These are phyloP conservation scores for Carduelis carduelis DNA, from an alignment of 2,797 vertebrate species.

Conservation along the genomic window DNA sequence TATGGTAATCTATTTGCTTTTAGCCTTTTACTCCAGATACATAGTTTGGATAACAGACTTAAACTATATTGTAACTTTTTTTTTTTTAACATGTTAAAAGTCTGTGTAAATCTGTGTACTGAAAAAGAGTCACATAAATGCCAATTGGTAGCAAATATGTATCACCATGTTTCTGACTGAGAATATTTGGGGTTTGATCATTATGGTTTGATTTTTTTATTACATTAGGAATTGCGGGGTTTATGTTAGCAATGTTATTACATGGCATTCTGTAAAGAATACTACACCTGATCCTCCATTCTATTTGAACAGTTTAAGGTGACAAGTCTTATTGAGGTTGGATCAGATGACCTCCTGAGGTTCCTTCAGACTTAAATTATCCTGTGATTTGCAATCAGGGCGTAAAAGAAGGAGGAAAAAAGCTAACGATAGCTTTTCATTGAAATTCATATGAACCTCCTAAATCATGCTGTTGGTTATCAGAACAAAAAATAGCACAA, in stretches of 20 bases:
- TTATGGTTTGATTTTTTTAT: neutral
- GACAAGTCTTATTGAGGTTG: neutral
- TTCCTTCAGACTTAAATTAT: neutral
- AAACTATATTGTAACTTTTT: neutral
- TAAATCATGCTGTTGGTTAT: neutral
- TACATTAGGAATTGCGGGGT: neutral
- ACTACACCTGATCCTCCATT: neutral
- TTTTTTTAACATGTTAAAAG: neutral
- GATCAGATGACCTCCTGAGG: neutral
- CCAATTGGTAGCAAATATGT: neutral
- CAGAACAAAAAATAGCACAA: neutral
- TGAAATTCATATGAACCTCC: neutral
- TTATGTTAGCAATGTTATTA: neutral
- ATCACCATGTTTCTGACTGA: neutral
- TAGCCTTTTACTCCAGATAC: neutral
- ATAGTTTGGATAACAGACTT: neutral
- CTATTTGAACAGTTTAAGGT: neutral
- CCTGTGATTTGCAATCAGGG: neutral
- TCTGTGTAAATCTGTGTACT: neutral
- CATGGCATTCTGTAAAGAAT: neutral
- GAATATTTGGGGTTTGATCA: neutral
- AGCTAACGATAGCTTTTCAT: neutral
- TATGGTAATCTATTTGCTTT: neutral
- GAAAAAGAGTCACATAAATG: neutral
- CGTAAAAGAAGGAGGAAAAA: neutral